Evolutionary conservation across 2,797 vertebrate species (phyloP), one percentile per base, ranked within the genome.

Genomic region (Amphiprion clarkii): DNA sequence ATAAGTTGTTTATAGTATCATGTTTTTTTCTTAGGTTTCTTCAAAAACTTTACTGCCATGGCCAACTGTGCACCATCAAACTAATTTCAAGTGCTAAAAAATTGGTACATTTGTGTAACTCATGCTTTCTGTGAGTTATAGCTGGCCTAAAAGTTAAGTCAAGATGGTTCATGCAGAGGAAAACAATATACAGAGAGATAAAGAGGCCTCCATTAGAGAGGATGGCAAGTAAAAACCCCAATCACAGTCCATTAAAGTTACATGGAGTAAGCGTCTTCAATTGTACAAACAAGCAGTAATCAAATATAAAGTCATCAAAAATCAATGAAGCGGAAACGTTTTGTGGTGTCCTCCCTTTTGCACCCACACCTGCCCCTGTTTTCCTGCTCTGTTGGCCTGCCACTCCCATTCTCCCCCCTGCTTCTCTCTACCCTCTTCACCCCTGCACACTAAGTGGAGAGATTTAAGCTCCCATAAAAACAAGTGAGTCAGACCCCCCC

Each of bases 401-500:
- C 70, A 29, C 59, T 56, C 64, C 44, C 5, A 2, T 59, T 23
- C 65, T 83, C 27, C 23, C 36, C 19, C 21, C 49, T 65, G 27
- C 39, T 13, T 67, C 55, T 60, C 46, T 76, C 19, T 59, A 48
- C 16, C 33, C 67, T 72, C 13, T 66, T 48, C 72, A 60, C 75
- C 74, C 29, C 70, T 60, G 53, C 61, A 67, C 57, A 71, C 69
- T 74, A 69, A 74, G 57, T 75, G 58, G 70, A 82, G 72, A 86
- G 58, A 72, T 84, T 76, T 71, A 76, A 85, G 71, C 59, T 42
- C n/a, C 58, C 70, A 81, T 86, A 79, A 89, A 90, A 92, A 81
- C 78, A 78, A 76, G 71, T 87, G 85, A 93, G 67, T 89, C 85
- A 83, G 87, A 85, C 71, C 76, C 82, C 84, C 74, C 69, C 74